phyloP scores from a whole-genome alignment of 1,140 invertebrate genomes.

The Glossosoma conforme region DNA sequence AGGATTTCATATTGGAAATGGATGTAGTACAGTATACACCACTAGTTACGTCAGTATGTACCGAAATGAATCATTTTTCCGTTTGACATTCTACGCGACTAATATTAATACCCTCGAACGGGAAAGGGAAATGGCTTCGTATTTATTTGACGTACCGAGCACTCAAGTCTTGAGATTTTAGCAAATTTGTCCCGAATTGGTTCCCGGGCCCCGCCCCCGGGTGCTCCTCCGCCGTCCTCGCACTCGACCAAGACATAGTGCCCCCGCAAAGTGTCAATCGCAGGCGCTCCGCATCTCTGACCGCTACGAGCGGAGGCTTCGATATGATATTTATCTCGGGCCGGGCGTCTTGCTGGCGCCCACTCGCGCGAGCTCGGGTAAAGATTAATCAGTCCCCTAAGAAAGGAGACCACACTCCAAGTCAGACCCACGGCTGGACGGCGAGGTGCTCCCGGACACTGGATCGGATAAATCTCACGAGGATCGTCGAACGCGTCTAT shows the following conservation, averaged over 20 bases:
- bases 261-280: slow-evolving; percentile 23
- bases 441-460: slow-evolving; percentile 3
- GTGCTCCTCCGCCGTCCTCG: background rate
- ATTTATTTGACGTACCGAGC: too few relatives aligned
- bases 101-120: too few relatives aligned
- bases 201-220: too few relatives aligned
- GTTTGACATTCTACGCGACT: too few relatives aligned
- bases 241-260: slow-evolving; percentile 11
- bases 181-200: too few relatives aligned
- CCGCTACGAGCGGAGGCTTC: slow-evolving; percentile 13
- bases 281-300: slow-evolving; percentile 13
- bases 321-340: slow-evolving; percentile 30
- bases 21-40: too few relatives aligned
- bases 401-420: slow-evolving; percentile 25
- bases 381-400: slow-evolving; percentile 27
- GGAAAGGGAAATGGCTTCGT: too few relatives aligned
- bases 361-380: slow-evolving; percentile 11
- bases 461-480: background rate
- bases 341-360: slow-evolving; percentile 12
- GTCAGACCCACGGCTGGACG: slow-evolving; percentile 17
- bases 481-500: too few relatives aligned
- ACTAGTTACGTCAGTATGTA: too few relatives aligned
- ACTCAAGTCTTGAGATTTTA: too few relatives aligned
- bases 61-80: too few relatives aligned
- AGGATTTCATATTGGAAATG: too few relatives aligned